Base-by-base conservation (phyloP, 2,113 vertebrate genomes). In the Murina feae region DNA sequence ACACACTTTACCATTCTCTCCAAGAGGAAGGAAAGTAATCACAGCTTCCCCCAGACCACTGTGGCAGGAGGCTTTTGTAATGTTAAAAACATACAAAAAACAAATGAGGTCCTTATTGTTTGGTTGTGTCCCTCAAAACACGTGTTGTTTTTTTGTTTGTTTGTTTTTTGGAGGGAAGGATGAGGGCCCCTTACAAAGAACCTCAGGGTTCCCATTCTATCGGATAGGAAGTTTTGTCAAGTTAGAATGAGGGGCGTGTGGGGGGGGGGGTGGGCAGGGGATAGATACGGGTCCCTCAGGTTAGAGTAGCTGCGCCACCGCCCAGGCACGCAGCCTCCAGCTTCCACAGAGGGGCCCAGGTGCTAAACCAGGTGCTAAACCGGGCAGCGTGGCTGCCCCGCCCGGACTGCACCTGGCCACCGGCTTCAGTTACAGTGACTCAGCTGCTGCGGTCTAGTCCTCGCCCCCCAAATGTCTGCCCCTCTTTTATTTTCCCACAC, bases 1-100 rank as follows among this genome's bases (percentile, higher is more conserved):
- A n/a, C 86, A 91, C 69, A 87, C 81, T 82, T 90, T 76, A 39
- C 78, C 74, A 58, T 93, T 47, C 81, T 68, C 86, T 92, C 78
- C 88, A 90, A 60, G 85, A 95, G 21, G 28, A 90, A 84, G 91
- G 60, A 96, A 93, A 88, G 95, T 44, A 90, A 95, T 88, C 53
- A 82, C 75, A 88, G 83, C 39, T 82, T 93, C 86, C 80, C 88
- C 78, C 74, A 79, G 88, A 88, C 55, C 76, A 72, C 75, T 44
- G 53, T 23, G 44, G 66, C 90, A 60, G 83, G 47, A 90, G 55
- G 53, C 30, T 83, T 91, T 95, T 68, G 66, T 71, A 53, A 96
- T 68, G 69, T 47, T 75, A 12, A 84, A 84, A 89, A 25, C 23
- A 71, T 23, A 65, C 12, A 66, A 25, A 44, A 68, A 11, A 49